Percentiles rank a stretch among this genome's conserved stretches.
Evolutionary conservation across 1,140 invertebrate species (phyloP).

Genomic region (Drosophila leontia): DNA sequence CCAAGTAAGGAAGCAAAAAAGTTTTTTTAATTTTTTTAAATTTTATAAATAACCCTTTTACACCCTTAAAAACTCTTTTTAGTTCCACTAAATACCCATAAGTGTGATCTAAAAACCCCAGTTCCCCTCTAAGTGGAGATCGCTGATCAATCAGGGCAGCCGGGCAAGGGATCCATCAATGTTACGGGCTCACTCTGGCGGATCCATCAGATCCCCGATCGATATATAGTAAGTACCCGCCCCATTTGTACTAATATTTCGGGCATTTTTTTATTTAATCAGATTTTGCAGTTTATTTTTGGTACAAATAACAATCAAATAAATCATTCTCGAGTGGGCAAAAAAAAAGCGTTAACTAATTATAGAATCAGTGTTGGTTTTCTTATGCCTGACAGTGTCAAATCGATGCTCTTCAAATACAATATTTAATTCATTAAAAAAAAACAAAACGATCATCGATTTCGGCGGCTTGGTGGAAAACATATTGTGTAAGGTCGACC

Average conservation of each 20-base stretch:
- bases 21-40: no score
- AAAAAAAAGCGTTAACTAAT: constrained; percentile 43
- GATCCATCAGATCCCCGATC: constrained; percentile 31
- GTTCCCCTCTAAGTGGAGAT: not conserved
- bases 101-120: not conserved
- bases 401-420: constrained; percentile 71
- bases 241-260: constrained; percentile 30
- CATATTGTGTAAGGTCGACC: constrained; percentile 23
- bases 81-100: not conserved
- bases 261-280: constrained; percentile 20
- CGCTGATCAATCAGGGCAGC: constrained; percentile 20
- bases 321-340: constrained; percentile 73
- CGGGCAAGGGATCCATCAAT: constrained; percentile 35
- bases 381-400: constrained; percentile 56
- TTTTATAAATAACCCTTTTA: no score
- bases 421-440: constrained; percentile 33
- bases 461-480: constrained; percentile 13
- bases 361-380: constrained; percentile 35
- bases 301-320: constrained; percentile 63
- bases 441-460: constrained; percentile 20
- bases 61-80: not conserved
- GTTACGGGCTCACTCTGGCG: not conserved
- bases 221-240: not conserved
- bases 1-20: no score
- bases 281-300: constrained; percentile 42